Evolutionary conservation across 2,888 invertebrate genomes (phyloP), one percentile per base, ranked within the genome.

Genomic region (Eupithecia tripunctaria): DNA sequence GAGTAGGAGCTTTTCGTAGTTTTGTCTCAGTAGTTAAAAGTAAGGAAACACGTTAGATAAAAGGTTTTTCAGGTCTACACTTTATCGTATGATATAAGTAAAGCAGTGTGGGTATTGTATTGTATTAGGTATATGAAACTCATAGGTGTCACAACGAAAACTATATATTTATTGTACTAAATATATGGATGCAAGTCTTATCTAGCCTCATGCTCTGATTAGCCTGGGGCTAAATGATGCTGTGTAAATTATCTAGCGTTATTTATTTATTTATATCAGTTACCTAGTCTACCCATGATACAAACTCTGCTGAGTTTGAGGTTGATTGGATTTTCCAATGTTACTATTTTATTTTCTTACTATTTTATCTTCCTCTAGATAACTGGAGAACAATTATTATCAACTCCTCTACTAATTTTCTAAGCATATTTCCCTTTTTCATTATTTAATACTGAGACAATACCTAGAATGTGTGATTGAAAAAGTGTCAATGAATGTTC

Each of bases 21-120:
- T 51, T 51, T 25, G 56, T 56, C 56, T 56, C 56, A 56, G 25
- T 56, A 56, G 51, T 51, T 21, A 51, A 51, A 51, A 51, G 56
- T 25, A 14, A 56, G 5, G 4, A 21, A 25, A 25, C 4, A 51
- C n/a, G 47, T 56, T 12, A 25, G 4, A 21, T 12, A 56, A 56
- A 56, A 25, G 56, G 21, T 25, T 56, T 21, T 56, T 56, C 21
- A 56, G 56, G 5, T 56, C 1, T 43, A 18, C 21, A 51, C 10
- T 21, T 51, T 51, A n/a, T 1, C 10, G 43, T 47, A 47, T 47
- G n/a, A n/a, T 47, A 47, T n/a, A 18, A 47, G n/a, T 15, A 43
- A 12, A 32, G 32, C 47, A 47, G 47, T n/a, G 47, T 1, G 8
- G 47, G 47, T 7, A n/a, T 8, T n/a, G n/a, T 47, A 47, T 47